These are phyloP conservation scores for Crocallis elinguaria DNA, from an alignment of 2,888 invertebrate species.

Conservation along the genomic window DNA sequence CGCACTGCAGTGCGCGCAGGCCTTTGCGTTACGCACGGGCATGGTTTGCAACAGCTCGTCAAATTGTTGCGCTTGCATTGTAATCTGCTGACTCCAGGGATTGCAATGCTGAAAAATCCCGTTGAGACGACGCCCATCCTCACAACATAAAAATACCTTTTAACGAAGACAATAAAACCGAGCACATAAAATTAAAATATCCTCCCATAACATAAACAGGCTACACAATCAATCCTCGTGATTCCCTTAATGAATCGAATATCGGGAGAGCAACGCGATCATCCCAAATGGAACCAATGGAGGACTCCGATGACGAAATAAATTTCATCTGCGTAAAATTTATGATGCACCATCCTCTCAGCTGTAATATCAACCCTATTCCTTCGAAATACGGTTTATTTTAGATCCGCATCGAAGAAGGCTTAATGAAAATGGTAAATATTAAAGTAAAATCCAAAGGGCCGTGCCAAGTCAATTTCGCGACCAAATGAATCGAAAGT, in stretches of 20 bases:
- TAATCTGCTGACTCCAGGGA: no score
- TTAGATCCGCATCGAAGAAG: neutral
- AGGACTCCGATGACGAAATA: conserved; percentile 32
- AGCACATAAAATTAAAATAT: conserved; percentile 12
- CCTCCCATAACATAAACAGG: conserved; percentile 9
- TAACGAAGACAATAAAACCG: conserved; percentile 1
- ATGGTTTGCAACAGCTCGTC: no score
- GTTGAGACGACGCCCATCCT: no score
- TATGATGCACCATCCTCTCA: conserved; percentile 13
- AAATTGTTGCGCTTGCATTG: no score
- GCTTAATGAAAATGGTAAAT: conserved; percentile 57
- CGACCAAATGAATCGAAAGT: conserved; percentile 56
- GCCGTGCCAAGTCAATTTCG: conserved; percentile 56
- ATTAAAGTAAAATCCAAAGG: conserved; percentile 50
- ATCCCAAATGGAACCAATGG: conserved; percentile 23
- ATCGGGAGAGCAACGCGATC: conserved; percentile 15
- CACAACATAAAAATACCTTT: no score
- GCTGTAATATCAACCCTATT: conserved; percentile 2
- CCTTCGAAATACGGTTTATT: neutral
- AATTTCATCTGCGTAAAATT: conserved; percentile 34
- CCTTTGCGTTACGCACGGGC: no score
- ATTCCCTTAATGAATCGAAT: conserved; percentile 27
- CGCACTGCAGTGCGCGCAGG: no score
- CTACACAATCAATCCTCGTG: conserved; percentile 18
- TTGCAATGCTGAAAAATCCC: no score